Base-by-base conservation (phyloP, 2,113 vertebrate genomes). In the Glaucomys volans region DNA sequence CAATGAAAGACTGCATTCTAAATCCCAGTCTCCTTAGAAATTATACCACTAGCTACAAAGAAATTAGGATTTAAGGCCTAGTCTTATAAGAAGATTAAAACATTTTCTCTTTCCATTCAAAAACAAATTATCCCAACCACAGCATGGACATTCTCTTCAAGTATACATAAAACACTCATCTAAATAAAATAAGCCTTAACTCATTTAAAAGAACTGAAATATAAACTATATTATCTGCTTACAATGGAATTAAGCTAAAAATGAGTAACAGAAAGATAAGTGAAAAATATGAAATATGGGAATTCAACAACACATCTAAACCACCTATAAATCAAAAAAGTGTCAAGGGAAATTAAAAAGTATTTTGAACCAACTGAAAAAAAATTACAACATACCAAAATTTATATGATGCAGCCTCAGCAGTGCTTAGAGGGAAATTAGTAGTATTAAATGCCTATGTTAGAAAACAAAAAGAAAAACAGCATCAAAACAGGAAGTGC, bases 111-210 rank as follows among this genome's bases (percentile, higher is more conserved):
- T 85, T 85, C 37, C 42, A 37, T 71, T 86, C 26, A 89, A 79
- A 95, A 95, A 54, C 26, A 93, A 93, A 84, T 84, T 71, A 84
- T 44, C 59, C 40, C 32, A 66, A 64, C 20, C 74, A 93, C 8
- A 86, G 30, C 24, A 83, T 59, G 72, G 26, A 80, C 50, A 72
- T 40, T 79, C 20, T 50, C 59, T 85, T 17, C 80, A 84, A 59
- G 8, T 35, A 14, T 59, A 59, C 13, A 50, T 22, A 20, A 66
- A 64, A 44, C 9, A 62, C 52, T 76, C 40, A 87, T 20, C 20
- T 64, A 74, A 87, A 86, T 62, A 50, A 92, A 92, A 10, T 32
- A 79, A 79, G 50, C 2, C 11, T 79, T 77, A 54, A 85, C 8
- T 54, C 47, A 76, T 42, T 44, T 86, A 42, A 62, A 84, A 69